Evolutionary conservation across 2,797 vertebrate genomes (phyloP), one percentile per base, ranked within the genome.

Genomic region (Lindbergichthys nudifrons): DNA sequence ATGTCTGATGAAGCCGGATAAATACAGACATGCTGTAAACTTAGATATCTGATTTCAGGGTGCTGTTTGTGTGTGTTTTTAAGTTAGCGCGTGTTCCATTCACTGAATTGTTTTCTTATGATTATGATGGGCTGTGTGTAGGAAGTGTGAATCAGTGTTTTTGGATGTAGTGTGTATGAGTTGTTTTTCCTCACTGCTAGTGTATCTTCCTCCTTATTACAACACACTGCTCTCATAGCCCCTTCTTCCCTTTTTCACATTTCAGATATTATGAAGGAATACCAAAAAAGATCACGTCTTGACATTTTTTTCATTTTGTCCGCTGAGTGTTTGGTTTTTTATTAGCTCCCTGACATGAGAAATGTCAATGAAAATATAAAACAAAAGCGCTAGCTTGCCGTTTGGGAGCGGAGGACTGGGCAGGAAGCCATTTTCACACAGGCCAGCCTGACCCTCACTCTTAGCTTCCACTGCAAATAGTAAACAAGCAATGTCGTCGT

Each of bases 391-490:
- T 91, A 88, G 83, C 75, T 73, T 82, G 79, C 14, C 50, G 58
- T 90, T 89, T 92, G 72, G 81, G 88, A 90, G 82, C 88, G 60
- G 84, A 86, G 83, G 75, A 79, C 76, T 89, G 93, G 94, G 89
- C 93, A 75, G 69, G 56, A 87, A 91, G 94, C 93, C 94, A 91
- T 91, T 78, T 92, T 93, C 90, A 92, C 90, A 93, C 93, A 91
- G 93, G 93, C 91, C 93, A 82, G 88, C 87, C 90, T 92, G 88
- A 88, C 92, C 92, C 88, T 77, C 75, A 70, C 89, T 88, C 88
- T 60, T 60, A 62, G 59, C 88, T 89, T 39, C 0, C 84, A 90
- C 92, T 92, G 80, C 88, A 93, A 94, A 93, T 93, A 93, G 90
- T 85, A 92, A 86, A 90, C 85, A 53, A 79, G 87, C 82, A 82